These are phyloP conservation scores for Thysanoteuthis rhombus DNA, from an alignment of 2,888 invertebrate species.

Conservation along the genomic window DNA sequence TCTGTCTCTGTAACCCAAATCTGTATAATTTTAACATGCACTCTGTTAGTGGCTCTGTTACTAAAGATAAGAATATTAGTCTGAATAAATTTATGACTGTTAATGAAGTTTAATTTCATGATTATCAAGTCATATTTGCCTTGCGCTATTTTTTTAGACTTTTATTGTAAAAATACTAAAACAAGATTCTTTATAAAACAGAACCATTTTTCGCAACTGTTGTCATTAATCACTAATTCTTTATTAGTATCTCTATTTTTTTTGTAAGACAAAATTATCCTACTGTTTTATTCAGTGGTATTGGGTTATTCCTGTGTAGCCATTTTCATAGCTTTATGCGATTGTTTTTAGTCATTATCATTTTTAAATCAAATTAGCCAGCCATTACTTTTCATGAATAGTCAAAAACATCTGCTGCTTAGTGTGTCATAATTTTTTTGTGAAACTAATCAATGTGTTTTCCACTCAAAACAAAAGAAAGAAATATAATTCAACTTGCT, in stretches of 20 bases:
- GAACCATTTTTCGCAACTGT: neutral
- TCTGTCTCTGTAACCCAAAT: neutral
- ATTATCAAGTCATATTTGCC: neutral
- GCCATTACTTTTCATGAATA: slow-evolving; percentile 12
- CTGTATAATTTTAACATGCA: neutral
- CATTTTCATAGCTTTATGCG: neutral
- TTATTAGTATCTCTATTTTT: neutral
- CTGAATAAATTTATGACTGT: neutral
- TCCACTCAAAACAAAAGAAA: neutral
- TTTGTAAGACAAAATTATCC: neutral
- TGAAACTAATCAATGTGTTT: slow-evolving; percentile 12
- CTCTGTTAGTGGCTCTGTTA: neutral
- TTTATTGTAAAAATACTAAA: neutral
- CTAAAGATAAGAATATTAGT: neutral
- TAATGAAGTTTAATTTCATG: neutral
- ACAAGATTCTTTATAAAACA: neutral
- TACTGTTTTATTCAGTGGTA: neutral
- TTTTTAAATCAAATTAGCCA: neutral
- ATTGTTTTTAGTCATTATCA: neutral
- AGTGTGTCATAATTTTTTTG: neutral
- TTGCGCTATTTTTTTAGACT: neutral
- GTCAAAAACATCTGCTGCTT: neutral
- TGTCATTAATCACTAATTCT: neutral
- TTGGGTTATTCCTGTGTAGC: neutral
- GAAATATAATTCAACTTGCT: neutral